Base-by-base conservation (phyloP, 2,113 vertebrate species). In the Mola mola region DNA sequence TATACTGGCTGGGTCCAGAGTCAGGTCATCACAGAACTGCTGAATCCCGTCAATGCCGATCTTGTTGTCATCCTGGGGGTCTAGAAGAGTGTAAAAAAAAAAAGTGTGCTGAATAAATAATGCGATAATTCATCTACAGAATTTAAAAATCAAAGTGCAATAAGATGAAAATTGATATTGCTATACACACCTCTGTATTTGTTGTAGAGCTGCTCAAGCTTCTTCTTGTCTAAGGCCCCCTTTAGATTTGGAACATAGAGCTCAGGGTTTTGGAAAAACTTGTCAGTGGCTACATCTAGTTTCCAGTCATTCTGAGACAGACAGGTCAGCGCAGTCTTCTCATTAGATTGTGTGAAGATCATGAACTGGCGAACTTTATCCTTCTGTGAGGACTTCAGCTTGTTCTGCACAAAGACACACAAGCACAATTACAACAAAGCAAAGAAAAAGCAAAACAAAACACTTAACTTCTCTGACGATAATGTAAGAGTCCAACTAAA, bases 341-440 rank as follows among this genome's bases (percentile, higher is more conserved):
- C 96, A 75, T 95, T 98, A 34, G 97, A 95, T 48, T 99, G 97
- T 6, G 97, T 99, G 93, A 99, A 99, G 91, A 98, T 95, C 94
- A 98, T 97, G 87, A 99, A 99, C 93, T 99, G 96, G 79, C 97
- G 96, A 94, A 99, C 95, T 95, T 99, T 99, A 94, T 99, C 97
- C 94, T 99, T 99, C 92, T 99, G 96, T 74, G 96, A 98, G 85
- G 96, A 98, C 94, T 98, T 98, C 96, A 99, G 94, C 95, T 99
- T 99, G 96, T 98, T 98, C 97, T 99, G 86, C 66, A 49, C 40
- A 87, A 70, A 87, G 9, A 72, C 25, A 61, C 13, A 79, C n/a
- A 55, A 42, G n/a, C n/a, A n/a, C n/a, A 47, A 19, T 26, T 1
- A 40, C 3, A 17, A 43, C 17, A 43, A 20, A 43, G 11, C 9